A percentile compares a stretch with the other conserved stretches of the same genome.
Conservation (phyloP, 2,113 vertebrate species). For the Zapus hudsonius region DNA sequence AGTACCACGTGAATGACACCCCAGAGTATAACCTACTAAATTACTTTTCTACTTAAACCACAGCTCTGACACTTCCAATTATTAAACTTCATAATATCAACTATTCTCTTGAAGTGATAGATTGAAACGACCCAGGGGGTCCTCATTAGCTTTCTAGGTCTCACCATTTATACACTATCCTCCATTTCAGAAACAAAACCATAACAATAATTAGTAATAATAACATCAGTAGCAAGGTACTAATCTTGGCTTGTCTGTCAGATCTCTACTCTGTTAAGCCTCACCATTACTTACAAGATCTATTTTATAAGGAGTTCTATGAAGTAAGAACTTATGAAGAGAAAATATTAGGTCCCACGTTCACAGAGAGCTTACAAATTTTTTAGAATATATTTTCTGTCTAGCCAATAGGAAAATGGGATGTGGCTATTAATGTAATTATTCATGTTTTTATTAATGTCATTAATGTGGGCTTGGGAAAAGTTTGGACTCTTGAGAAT, state of each 20-base stretch:
- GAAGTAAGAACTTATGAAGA: background rate
- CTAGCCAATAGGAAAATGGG: background rate
- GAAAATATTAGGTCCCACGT: background rate
- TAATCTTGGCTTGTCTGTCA: background rate
- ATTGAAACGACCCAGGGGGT: background rate
- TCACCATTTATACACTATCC: background rate
- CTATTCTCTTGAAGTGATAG: background rate
- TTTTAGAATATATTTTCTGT: background rate
- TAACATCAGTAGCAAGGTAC: background rate
- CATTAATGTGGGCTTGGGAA: background rate
- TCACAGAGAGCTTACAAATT: background rate
- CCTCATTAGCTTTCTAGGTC: background rate
- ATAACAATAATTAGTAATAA: background rate
- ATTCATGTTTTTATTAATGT: no score
- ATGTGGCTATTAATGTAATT: no score
- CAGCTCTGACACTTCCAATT: no score
- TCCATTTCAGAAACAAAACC: constrained; percentile 5
- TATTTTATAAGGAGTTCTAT: no score
- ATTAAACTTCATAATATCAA: background rate
- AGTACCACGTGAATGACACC: background rate
- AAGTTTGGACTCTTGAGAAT: background rate
- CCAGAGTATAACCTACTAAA: background rate
- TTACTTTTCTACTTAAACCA: constrained; percentile 14
- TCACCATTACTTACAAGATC: background rate
- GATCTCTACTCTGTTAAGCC: background rate